Percentiles rank a stretch among this genome's conserved stretches.
phyloP scores from a whole-genome alignment of 2,113 vertebrate species.

The Tragelaphus scriptus region DNA sequence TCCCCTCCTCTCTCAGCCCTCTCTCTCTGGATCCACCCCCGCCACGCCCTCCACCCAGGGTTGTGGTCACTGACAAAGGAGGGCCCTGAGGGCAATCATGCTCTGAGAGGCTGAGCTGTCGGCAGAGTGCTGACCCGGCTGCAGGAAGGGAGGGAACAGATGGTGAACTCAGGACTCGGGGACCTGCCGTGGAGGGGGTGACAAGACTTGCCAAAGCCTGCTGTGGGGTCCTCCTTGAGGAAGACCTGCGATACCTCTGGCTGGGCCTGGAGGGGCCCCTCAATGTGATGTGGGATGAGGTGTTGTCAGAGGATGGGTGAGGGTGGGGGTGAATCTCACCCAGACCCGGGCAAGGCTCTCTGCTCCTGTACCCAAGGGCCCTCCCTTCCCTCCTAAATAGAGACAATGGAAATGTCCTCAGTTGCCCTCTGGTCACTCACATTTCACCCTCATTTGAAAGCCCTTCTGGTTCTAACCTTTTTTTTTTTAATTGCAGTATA shows the following conservation, averaged over 20 bases:
- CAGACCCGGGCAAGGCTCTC: not conserved
- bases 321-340: not conserved
- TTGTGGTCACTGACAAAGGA: not conserved
- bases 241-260: not conserved
- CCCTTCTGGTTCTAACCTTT: not conserved
- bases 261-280: not conserved
- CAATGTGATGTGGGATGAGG: not conserved
- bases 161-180: not conserved
- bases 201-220: not conserved
- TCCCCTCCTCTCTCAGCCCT: not conserved
- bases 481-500: not conserved
- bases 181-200: accelerated
- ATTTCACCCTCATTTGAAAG: not conserved
- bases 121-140: not conserved
- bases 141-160: not conserved
- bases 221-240: not conserved
- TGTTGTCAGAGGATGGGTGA: not conserved
- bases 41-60: not conserved
- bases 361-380: not conserved
- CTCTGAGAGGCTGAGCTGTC: not conserved
- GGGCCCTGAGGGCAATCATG: not conserved
- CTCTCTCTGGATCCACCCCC: not conserved
- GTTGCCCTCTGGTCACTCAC: not conserved
- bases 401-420: not conserved
- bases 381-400: not conserved